Evolutionary conservation across 2,113 vertebrate species (phyloP).

Genomic region (Pachypanchax playfairii): DNA sequence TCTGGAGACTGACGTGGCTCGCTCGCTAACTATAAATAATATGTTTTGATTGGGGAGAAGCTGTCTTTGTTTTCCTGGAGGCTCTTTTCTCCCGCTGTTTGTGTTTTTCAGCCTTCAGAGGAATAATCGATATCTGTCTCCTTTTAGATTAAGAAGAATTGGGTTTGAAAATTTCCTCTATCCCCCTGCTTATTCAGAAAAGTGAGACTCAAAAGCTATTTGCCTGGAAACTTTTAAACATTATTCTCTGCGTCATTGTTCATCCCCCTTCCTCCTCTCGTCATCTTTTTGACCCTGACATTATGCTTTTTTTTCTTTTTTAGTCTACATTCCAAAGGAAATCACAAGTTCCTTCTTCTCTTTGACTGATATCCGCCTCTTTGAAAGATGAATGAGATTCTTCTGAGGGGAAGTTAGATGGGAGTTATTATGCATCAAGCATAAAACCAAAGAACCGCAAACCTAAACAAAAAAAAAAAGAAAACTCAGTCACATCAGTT

Average conservation of each 20-base stretch:
- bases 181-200: slow-evolving; percentile 14
- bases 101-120: slow-evolving; percentile 34
- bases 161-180: slow-evolving; percentile 33
- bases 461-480: too few relatives aligned
- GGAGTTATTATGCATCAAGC: too few relatives aligned
- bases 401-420: too few relatives aligned
- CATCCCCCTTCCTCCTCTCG: slow-evolving; percentile 24
- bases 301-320: slow-evolving; percentile 30
- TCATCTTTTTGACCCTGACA: slow-evolving; percentile 16
- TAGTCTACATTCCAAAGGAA: slow-evolving; percentile 9
- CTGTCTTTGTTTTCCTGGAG: slow-evolving; percentile 36
- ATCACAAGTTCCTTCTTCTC: slow-evolving; percentile 7
- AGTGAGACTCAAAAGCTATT: slow-evolving; percentile 11
- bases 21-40: slow-evolving; percentile 48
- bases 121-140: slow-evolving; percentile 55
- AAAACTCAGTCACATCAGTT: too few relatives aligned
- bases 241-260: slow-evolving; percentile 21
- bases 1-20: slow-evolving; percentile 12
- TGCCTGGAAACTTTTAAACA: slow-evolving; percentile 41
- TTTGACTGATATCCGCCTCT: slow-evolving; percentile 37
- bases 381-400: too few relatives aligned
- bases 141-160: slow-evolving; percentile 58
- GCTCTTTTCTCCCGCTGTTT: slow-evolving; percentile 26
- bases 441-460: too few relatives aligned
- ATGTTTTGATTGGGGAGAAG: slow-evolving; percentile 41